phyloP scores from a whole-genome alignment of 2,797 vertebrate genomes.

The Phoeniculus purpureus region DNA sequence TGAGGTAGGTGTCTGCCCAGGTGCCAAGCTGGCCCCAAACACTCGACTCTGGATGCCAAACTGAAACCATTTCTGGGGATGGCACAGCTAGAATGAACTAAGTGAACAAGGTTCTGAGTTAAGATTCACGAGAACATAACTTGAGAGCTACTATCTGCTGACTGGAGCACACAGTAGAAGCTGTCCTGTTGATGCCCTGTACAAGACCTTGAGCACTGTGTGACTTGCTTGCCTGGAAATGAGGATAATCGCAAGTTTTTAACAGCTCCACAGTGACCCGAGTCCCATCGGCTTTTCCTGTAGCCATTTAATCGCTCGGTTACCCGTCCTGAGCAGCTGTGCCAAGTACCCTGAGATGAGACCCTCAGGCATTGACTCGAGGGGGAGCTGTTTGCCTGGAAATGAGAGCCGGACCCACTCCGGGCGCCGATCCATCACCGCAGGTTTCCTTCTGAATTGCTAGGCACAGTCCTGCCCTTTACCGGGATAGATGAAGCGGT shows the following conservation, averaged over 20 bases:
- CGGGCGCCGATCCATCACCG: not conserved
- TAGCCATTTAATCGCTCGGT: not conserved
- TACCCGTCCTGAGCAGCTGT: not conserved
- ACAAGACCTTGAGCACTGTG: not conserved
- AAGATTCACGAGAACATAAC: not conserved
- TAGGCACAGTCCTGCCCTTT: not conserved
- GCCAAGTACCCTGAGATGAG: not conserved
- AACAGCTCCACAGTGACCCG: fast-evolving
- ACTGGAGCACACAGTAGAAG: not conserved
- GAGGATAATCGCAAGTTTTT: not conserved
- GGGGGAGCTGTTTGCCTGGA: conserved; percentile 9
- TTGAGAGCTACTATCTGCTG: not conserved
- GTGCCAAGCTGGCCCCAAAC: not conserved
- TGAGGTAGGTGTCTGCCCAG: not conserved
- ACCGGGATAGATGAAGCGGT: fast-evolving
- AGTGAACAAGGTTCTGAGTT: not conserved
- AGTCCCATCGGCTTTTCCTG: not conserved
- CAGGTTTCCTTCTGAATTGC: not conserved
- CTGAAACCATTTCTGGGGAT: not conserved
- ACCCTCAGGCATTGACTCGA: not conserved
- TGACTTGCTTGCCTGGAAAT: not conserved
- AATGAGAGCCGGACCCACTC: not conserved
- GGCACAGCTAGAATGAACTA: not conserved
- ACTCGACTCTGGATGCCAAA: not conserved
- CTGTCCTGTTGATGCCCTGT: not conserved